Base-by-base conservation (phyloP, 1,140 invertebrate genomes). In the Varroa destructor region DNA sequence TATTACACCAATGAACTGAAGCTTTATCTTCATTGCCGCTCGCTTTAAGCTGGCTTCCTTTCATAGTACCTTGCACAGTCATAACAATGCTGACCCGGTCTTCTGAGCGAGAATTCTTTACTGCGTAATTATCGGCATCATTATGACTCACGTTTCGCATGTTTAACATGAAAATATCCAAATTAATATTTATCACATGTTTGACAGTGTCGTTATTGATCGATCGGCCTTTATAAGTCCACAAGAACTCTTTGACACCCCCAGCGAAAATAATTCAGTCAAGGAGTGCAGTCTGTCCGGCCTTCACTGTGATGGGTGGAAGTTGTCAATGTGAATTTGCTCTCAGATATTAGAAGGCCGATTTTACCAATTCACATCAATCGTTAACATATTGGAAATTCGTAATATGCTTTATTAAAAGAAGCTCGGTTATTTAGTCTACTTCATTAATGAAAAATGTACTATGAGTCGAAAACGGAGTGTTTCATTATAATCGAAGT, bases 131-230 rank as follows among this genome's bases (percentile, higher is more conserved):
- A 4, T 37, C 61, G 37, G 61, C 61, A 37, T 67, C 61, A 67
- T 67, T 67, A 12, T 43, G 46, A 46, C 40, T 46, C 8, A 67
- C 61, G 37, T 67, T 67, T 12, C 61, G 61, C 2, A 67, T 67
- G 12, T 43, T 40, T 5, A 67, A 37, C 61, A 1, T 67, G 10
- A 37, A 67, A 67, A 12, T 46, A 40, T 67, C 61, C 46, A 37
- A 37, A 43, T 67, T 46, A 2, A 67, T 8, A 37, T 67, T 67
- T 1, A 67, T 40, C 36, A 40, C 40, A 46, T 43, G 40, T 67
- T 67, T 67, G 46, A 51, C 46, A 14, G 61, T 37, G 36, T 67
- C 61, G 61, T 67, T 8, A 12, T 40, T 67, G 37, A 67, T 67
- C 2, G 40, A 37, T 37, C 40, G 61, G 61, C 61, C 61, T 8